These are phyloP conservation scores for Smittia aterrima DNA, from an alignment of 2,888 invertebrate species.

Conservation along the genomic window DNA sequence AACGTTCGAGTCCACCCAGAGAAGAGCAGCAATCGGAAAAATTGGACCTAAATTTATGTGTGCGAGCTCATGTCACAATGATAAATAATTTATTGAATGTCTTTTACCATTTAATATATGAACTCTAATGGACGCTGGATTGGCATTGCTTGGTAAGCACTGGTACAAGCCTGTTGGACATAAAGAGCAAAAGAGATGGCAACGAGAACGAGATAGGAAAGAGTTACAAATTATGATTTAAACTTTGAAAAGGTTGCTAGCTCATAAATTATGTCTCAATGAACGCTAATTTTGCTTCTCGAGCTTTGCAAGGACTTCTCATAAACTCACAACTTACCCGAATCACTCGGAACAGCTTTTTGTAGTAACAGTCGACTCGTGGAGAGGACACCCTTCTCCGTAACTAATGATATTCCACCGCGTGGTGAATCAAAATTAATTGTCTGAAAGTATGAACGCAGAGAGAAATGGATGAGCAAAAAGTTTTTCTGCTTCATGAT, in stretches of 20 bases:
- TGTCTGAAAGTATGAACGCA: conserved; percentile 57
- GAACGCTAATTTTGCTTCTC: background rate
- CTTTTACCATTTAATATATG: conserved; percentile 80
- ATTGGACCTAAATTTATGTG: conserved; percentile 9
- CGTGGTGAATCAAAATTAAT: conserved; percentile 89
- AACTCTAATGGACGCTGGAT: conserved; percentile 73
- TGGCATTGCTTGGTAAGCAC: conserved; percentile 81
- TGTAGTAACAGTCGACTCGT: conserved; percentile 80
- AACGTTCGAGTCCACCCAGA: background rate
- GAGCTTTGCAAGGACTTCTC: background rate
- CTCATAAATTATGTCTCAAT: background rate
- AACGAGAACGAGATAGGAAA: background rate
- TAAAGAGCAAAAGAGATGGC: background rate
- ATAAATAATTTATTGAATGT: conserved; percentile 37
- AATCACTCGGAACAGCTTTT: conserved; percentile 74
- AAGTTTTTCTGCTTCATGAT: conserved; percentile 30
- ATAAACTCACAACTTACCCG: conserved; percentile 47
- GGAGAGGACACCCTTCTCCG: conserved; percentile 80
- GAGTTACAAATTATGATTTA: conserved; percentile 21
- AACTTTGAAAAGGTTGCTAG: conserved; percentile 18
- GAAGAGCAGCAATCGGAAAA: background rate
- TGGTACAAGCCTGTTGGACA: conserved; percentile 65
- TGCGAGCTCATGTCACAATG: background rate
- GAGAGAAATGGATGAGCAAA: conserved; percentile 43
- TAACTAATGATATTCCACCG: conserved; percentile 82